These are phyloP conservation scores for Dyspetes luteomarginatus DNA, from an alignment of 2,888 invertebrate species.

Conservation along the genomic window DNA sequence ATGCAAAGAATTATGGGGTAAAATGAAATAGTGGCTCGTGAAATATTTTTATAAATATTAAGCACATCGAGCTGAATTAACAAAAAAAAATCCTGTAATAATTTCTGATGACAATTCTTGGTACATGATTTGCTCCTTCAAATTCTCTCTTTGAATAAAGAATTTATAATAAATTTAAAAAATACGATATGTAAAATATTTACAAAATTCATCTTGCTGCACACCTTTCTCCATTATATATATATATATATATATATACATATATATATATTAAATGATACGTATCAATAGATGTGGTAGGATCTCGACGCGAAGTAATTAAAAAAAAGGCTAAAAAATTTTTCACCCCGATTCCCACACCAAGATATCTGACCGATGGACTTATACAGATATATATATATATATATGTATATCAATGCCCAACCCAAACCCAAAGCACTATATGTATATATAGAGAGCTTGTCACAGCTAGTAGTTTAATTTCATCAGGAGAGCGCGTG, in stretches of 20 bases:
- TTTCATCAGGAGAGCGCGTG: slow-evolving; percentile 76
- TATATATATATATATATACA: too few species aligned
- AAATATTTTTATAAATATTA: slow-evolving; percentile 3
- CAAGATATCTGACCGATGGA: too few species aligned
- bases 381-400: neutral
- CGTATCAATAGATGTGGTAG: too few species aligned
- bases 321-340: too few species aligned
- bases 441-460: neutral
- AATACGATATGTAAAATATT: slow-evolving; percentile 18
- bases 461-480: slow-evolving; percentile 78
- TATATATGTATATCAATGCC: neutral
- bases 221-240: neutral
- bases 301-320: neutral
- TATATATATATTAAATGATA: too few species aligned
- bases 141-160: too few species aligned
- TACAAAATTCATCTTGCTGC: neutral
- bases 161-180: too few species aligned
- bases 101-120: too few species aligned
- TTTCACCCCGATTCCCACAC: too few species aligned
- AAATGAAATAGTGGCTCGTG: neutral
- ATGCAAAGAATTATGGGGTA: neutral
- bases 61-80: neutral
- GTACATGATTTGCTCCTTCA: too few species aligned
- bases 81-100: neutral
- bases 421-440: neutral